Evolutionary conservation across 2,888 invertebrate genomes (phyloP).

Genomic region (Eupeodes latifasciatus): DNA sequence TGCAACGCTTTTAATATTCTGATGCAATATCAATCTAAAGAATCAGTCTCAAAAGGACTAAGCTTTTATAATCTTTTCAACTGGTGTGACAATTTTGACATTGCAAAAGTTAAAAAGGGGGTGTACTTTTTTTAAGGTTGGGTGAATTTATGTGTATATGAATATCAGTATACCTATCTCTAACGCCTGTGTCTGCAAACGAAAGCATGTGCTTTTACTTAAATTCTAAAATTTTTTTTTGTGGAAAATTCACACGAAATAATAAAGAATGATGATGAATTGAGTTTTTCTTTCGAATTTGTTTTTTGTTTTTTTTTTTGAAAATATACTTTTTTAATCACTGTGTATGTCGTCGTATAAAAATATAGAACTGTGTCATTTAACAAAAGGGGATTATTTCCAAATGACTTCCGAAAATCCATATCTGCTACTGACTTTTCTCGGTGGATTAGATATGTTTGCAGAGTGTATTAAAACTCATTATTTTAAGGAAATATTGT

Average conservation of each 20-base stretch:
- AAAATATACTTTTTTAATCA: background rate
- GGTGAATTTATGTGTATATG: constrained; percentile 9
- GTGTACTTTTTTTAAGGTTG: background rate
- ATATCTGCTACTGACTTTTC: background rate
- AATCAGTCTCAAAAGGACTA: constrained; percentile 1
- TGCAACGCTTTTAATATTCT: background rate
- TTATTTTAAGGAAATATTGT: background rate
- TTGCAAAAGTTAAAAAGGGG: background rate
- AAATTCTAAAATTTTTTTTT: background rate
- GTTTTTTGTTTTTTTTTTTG: background rate
- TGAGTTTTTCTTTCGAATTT: background rate
- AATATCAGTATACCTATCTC: background rate
- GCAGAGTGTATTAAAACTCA: background rate
- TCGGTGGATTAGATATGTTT: background rate
- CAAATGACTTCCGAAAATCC: background rate
- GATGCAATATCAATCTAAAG: constrained; percentile 8
- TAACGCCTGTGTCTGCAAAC: constrained; percentile 11
- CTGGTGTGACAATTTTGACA: constrained; percentile 21
- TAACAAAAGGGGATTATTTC: constrained; percentile 16
- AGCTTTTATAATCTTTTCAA: constrained; percentile 16
- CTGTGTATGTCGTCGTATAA: background rate
- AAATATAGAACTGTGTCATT: background rate
- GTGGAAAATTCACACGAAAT: constrained; percentile 4
- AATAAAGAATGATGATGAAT: constrained; percentile 23
- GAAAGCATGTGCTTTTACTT: constrained; percentile 39